Conservation (phyloP, 2,888 invertebrate genomes). For the Pyralis farinalis region DNA sequence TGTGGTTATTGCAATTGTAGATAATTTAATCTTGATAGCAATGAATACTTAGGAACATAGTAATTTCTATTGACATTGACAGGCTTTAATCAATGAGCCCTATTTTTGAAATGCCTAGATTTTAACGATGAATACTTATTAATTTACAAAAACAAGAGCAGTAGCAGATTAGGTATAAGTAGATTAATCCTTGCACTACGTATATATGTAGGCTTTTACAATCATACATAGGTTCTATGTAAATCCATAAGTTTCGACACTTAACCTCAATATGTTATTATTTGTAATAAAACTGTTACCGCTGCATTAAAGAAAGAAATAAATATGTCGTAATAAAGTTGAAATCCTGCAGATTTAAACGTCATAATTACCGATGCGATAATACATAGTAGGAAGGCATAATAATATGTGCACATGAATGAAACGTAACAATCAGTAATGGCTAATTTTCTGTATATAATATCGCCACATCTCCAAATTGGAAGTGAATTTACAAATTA, state of each 20-base stretch:
- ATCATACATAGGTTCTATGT: constrained; percentile 35
- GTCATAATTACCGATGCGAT: constrained; percentile 16
- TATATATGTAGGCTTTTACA: constrained; percentile 17
- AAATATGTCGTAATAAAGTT: constrained; percentile 9
- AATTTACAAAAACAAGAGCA: constrained; percentile 17
- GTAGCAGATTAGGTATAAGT: not conserved
- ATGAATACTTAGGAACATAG: constrained; percentile 4
- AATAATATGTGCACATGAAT: constrained; percentile 64
- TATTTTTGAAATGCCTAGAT: constrained; percentile 24
- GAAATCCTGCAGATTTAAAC: constrained; percentile 12
- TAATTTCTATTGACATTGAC: constrained; percentile 49
- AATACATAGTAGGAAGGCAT: constrained; percentile 28
- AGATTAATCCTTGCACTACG: not conserved
- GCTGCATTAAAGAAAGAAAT: constrained; percentile 20
- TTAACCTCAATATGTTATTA: constrained; percentile 71
- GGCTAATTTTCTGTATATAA: constrained; percentile 68
- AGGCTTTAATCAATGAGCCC: constrained; percentile 51
- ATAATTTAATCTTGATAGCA: not conserved
- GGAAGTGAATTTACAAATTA: constrained; percentile 31
- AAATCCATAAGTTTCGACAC: constrained; percentile 58
- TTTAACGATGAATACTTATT: constrained; percentile 13
- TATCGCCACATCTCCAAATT: constrained; percentile 67
- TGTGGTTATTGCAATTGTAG: not conserved
- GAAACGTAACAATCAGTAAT: constrained; percentile 77
- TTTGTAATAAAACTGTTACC: constrained; percentile 42